Conservation (phyloP, 2,797 vertebrate genomes). For the Morus bassanus region DNA sequence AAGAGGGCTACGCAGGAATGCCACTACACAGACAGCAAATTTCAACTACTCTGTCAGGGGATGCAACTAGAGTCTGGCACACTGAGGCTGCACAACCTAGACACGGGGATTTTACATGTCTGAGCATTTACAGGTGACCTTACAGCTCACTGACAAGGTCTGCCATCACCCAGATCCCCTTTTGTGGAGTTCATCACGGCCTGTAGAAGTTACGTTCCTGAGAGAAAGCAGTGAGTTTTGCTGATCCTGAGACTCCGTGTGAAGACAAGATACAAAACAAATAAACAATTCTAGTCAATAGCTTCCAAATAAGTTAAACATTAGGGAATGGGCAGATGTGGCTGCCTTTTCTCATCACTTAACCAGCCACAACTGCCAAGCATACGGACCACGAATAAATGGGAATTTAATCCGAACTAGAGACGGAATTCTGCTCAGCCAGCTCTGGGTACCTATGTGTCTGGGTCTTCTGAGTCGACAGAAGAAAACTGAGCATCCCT, state of each 20-base stretch:
- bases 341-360: background rate
- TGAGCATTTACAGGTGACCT: background rate
- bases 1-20: background rate
- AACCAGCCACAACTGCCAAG: background rate
- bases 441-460: background rate
- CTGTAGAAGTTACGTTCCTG: background rate
- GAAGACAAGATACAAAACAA: background rate
- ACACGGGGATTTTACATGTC: fast-evolving
- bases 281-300: background rate
- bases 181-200: background rate
- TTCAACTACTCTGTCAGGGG: background rate
- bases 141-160: background rate
- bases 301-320: background rate
- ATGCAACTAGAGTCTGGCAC: background rate
- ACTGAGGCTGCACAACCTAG: background rate
- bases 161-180: background rate
- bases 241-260: background rate
- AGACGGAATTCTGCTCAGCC: background rate
- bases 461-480: background rate
- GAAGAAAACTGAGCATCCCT: background rate
- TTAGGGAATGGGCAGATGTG: background rate
- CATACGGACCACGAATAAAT: background rate
- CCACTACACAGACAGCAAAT: background rate
- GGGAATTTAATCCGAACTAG: background rate
- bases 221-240: background rate